Conservation (phyloP, 2,888 invertebrate species). For the Cactoblastis cactorum region DNA sequence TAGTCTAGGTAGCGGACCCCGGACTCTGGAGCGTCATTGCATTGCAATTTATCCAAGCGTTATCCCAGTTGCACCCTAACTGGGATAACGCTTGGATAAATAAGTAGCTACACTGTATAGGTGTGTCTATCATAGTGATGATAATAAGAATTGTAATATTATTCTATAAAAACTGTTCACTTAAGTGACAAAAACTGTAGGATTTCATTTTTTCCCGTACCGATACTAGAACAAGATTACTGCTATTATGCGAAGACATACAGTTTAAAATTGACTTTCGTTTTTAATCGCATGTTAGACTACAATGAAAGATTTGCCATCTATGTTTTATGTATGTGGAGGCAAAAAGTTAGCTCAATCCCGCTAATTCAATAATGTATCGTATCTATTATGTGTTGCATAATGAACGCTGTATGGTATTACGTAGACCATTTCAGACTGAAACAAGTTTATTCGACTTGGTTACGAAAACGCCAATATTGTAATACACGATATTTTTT, state of each 20-base stretch:
- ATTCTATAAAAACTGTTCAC: not conserved
- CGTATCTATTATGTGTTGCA: constrained; percentile 1
- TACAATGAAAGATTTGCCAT: constrained; percentile 6
- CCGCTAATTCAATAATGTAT: constrained; percentile 9
- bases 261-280: constrained; percentile 12
- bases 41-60: too few species aligned
- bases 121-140: too few species aligned
- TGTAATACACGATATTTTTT: too few species aligned
- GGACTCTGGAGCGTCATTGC: too few species aligned
- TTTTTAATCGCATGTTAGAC: constrained; percentile 11
- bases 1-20: too few species aligned
- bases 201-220: not conserved
- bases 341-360: constrained; percentile 1
- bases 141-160: not conserved
- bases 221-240: not conserved
- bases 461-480: too few species aligned
- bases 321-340: constrained; percentile 7
- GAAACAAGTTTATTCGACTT: too few species aligned
- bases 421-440: too few species aligned
- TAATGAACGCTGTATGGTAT: not conserved
- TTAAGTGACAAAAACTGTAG: not conserved
- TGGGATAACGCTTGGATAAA: too few species aligned
- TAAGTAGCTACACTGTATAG: too few species aligned
- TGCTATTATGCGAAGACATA: constrained; percentile 4
- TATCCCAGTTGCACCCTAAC: too few species aligned